These are phyloP conservation scores for Megalops cyprinoides DNA, from an alignment of 2,797 vertebrate genomes.

Conservation along the genomic window DNA sequence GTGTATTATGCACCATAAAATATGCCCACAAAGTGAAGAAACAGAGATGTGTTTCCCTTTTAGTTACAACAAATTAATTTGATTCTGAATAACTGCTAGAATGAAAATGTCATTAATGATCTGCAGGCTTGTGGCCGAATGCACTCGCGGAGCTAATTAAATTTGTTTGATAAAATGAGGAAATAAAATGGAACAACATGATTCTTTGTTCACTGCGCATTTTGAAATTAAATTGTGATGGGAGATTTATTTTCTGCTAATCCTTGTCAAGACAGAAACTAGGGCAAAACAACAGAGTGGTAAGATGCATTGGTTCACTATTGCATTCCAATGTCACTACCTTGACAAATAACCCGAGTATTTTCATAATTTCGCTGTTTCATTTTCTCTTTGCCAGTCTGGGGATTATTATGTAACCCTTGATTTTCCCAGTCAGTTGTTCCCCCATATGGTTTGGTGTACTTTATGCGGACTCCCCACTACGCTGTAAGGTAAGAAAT, in stretches of 20 bases:
- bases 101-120: not conserved
- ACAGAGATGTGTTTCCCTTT: not conserved
- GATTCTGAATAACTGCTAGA: constrained; percentile 3
- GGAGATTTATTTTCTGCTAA: not conserved
- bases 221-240: not conserved
- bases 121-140: constrained; percentile 2
- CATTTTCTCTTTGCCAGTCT: not conserved
- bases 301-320: not conserved
- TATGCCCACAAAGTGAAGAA: not conserved
- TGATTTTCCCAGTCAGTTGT: too few relatives aligned
- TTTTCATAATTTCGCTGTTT: too few relatives aligned
- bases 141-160: not conserved
- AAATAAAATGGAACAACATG: not conserved
- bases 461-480: too few relatives aligned
- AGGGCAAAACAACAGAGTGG: not conserved
- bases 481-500: too few relatives aligned
- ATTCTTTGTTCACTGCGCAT: not conserved
- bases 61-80: constrained; percentile 3
- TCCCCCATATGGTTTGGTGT: too few relatives aligned
- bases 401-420: not conserved
- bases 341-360: not conserved
- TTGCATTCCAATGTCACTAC: not conserved
- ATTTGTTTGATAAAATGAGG: constrained; percentile 12
- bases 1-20: not conserved
- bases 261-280: not conserved